Conservation (phyloP, 2,888 invertebrate species). For the Megamerina dolium region DNA sequence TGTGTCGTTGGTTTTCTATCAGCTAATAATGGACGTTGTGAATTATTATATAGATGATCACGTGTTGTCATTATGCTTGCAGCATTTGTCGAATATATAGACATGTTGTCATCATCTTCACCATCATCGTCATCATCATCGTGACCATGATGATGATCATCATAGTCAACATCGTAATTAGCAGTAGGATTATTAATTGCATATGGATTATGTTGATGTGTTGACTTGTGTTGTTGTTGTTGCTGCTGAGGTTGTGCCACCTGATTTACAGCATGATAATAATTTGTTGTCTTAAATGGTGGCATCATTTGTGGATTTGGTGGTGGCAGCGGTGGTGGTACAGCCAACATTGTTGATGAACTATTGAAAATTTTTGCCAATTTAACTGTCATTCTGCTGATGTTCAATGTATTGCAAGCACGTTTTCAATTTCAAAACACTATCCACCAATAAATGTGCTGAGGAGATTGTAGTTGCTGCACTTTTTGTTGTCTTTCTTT, state of each 20-base stretch:
- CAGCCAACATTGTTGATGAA: constrained; percentile 3
- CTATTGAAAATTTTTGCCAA: constrained; percentile 31
- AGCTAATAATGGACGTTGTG: constrained; percentile 43
- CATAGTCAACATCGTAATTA: constrained; percentile 14
- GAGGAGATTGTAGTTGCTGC: not conserved
- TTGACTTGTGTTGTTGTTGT: constrained; percentile 14
- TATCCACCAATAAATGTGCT: constrained; percentile 20
- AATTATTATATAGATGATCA: constrained; percentile 46
- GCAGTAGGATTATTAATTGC: constrained; percentile 16
- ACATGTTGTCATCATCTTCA: constrained; percentile 33
- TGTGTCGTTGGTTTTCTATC: constrained; percentile 34
- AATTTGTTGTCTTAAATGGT: constrained; percentile 3
- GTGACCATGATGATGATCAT: constrained; percentile 13
- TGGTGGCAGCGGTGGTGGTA: constrained; percentile 28
- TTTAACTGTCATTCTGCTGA: constrained; percentile 33
- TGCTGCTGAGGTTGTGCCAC: constrained; percentile 23
- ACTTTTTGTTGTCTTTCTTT: not conserved
- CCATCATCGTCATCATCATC: constrained; percentile 31
- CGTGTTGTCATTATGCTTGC: constrained; percentile 41
- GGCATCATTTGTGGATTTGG: constrained; percentile 23
- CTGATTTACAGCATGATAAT: not conserved
- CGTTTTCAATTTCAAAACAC: constrained; percentile 41
- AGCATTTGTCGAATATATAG: constrained; percentile 28
- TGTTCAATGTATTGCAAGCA: constrained; percentile 13
- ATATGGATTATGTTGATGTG: constrained; percentile 8